Evolutionary conservation across 2,113 vertebrate genomes (phyloP).

Genomic region (Leptocoma aspasia): DNA sequence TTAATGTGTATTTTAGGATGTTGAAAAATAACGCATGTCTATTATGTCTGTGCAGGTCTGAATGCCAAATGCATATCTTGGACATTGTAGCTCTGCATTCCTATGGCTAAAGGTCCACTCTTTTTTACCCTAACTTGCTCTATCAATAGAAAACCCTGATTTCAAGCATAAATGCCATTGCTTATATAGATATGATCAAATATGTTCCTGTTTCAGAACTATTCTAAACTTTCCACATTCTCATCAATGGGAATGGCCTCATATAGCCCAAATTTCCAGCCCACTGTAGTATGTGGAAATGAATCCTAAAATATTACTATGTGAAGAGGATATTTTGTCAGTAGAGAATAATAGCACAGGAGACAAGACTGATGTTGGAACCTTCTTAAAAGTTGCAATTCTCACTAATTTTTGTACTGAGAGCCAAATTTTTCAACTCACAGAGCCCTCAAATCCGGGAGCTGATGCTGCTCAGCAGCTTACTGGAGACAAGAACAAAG

Average conservation of each 20-base stretch:
- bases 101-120: neutral
- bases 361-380: neutral
- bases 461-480: neutral
- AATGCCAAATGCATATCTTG: neutral
- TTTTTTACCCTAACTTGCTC: neutral
- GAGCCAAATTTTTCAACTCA: neutral
- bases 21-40: neutral
- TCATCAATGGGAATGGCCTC: neutral
- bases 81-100: neutral
- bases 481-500: neutral
- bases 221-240: neutral
- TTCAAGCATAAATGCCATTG: neutral
- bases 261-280: neutral
- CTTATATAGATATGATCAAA: neutral
- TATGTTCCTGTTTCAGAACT: neutral
- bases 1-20: neutral
- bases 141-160: neutral
- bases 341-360: neutral
- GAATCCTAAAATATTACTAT: neutral
- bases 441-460: neutral
- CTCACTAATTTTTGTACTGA: neutral
- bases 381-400: neutral
- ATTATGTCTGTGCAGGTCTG: neutral
- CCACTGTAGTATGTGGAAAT: neutral
- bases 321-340: neutral